Evolutionary conservation across 2,797 vertebrate genomes (phyloP).

Genomic region (Eptatretus atami): DNA sequence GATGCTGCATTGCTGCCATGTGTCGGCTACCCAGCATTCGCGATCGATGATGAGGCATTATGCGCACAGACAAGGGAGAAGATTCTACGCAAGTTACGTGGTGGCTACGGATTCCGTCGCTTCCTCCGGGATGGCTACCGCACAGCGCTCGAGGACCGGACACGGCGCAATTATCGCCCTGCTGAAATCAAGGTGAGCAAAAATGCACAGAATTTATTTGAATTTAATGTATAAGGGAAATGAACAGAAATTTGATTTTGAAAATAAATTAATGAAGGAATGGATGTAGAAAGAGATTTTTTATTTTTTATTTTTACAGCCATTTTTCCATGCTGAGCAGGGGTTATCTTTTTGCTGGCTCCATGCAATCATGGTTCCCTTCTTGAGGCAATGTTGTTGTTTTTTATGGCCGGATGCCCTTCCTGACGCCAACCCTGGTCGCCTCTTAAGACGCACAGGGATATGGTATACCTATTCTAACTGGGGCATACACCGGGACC

Average conservation of each 20-base stretch:
- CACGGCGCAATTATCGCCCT: conserved; percentile 52
- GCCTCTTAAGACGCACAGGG: no score
- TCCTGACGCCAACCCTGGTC: no score
- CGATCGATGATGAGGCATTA: conserved; percentile 65
- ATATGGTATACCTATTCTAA: no score
- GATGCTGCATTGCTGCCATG: conserved; percentile 70
- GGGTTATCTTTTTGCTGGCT: no score
- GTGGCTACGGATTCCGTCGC: conserved; percentile 70
- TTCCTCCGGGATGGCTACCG: conserved; percentile 72
- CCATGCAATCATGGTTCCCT: no score
- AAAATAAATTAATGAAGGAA: not conserved
- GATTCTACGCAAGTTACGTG: conserved; percentile 52
- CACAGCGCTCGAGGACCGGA: conserved; percentile 51
- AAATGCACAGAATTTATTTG: no score
- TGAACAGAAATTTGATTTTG: conserved; percentile 2
- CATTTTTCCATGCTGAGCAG: no score
- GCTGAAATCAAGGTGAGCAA: conserved; percentile 71
- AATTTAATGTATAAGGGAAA: not conserved
- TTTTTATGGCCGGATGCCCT: no score
- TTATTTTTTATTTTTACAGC: no score
- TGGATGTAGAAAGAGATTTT: no score
- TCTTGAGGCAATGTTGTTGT: no score
- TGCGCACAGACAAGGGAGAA: conserved; percentile 72
- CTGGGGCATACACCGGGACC: no score
- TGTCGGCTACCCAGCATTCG: conserved; percentile 87